Evolutionary conservation across 2,888 invertebrate species (phyloP).

Genomic region (Aphidius colemani): DNA sequence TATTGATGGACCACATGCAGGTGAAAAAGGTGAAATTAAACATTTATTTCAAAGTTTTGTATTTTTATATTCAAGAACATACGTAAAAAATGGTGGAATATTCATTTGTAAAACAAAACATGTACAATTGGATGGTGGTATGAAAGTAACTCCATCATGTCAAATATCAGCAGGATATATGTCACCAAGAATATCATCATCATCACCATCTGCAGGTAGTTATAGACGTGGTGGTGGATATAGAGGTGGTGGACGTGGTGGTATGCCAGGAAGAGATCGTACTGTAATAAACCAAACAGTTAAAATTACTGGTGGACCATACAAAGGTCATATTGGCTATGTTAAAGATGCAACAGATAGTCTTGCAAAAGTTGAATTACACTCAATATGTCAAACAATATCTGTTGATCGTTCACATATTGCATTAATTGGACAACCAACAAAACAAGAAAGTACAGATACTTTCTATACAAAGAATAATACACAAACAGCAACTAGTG

Average conservation of each 20-base stretch:
- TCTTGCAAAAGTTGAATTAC: constrained; percentile 94
- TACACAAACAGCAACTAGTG: constrained; percentile 67
- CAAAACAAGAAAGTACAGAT: constrained; percentile 65
- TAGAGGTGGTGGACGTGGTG: constrained; percentile 54
- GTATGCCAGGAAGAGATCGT: constrained; percentile 65
- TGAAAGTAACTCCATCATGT: constrained; percentile 59
- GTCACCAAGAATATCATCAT: constrained; percentile 92
- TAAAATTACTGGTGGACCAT: constrained; percentile 94
- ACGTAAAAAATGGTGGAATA: constrained; percentile 96
- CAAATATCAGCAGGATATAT: constrained; percentile 70
- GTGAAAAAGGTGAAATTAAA: constrained; percentile 93
- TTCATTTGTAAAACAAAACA: constrained; percentile 97
- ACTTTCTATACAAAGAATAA: constrained; percentile 71
- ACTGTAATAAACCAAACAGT: constrained; percentile 83
- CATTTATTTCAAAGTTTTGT: constrained; percentile 96
- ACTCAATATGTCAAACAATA: constrained; percentile 96
- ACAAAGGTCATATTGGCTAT: constrained; percentile 97
- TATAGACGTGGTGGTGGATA: constrained; percentile 72
- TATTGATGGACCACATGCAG: constrained; percentile 95
- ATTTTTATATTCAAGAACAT: constrained; percentile 92
- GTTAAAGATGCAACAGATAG: constrained; percentile 97
- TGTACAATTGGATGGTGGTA: constrained; percentile 89
- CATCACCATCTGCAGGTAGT: constrained; percentile 62
- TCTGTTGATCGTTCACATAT: constrained; percentile 92
- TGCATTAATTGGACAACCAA: constrained; percentile 74